A percentile compares a stretch with the other conserved stretches of the same genome.
phyloP scores from a whole-genome alignment of 2,888 invertebrate genomes.

The Biston stratarius region DNA sequence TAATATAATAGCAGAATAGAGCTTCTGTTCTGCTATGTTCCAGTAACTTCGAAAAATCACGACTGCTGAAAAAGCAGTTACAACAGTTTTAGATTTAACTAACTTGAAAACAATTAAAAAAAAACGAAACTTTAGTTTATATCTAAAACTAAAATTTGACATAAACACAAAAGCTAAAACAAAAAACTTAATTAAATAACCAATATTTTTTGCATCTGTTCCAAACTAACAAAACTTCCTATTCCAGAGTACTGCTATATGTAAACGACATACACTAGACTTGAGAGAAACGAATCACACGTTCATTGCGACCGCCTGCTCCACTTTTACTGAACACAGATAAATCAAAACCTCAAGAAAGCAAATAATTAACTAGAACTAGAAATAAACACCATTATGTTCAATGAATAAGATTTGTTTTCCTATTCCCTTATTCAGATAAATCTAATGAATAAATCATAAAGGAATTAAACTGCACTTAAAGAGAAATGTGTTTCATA shows the following conservation, averaged over 20 bases:
- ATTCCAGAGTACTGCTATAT: neutral
- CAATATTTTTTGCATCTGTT: too few species aligned
- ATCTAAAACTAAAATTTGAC: too few species aligned
- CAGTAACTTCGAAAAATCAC: too few species aligned
- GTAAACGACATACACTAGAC: neutral
- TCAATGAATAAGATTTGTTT: slow-evolving; percentile 15
- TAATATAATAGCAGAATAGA: too few species aligned
- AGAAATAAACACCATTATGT: slow-evolving; percentile 11
- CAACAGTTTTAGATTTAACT: too few species aligned
- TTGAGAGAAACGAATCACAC: neutral
- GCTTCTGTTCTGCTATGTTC: too few species aligned
- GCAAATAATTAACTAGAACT: slow-evolving; percentile 4
- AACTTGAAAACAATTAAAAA: too few species aligned
- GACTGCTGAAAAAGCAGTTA: too few species aligned
- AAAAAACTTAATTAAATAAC: too few species aligned
- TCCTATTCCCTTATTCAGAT: slow-evolving; percentile 7
- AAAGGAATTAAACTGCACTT: neutral
- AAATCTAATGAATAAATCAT: slow-evolving; percentile 19
- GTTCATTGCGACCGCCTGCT: neutral
- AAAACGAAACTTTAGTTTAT: too few species aligned
- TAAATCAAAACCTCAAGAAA: slow-evolving; percentile 12
- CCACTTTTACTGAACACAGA: slow-evolving; percentile 2
- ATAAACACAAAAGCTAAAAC: too few species aligned
- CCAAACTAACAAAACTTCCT: too few species aligned
- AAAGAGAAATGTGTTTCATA: slow-evolving; percentile 3